Conservation (phyloP, 2,113 vertebrate species). For the Neolamprologus sp. region DNA sequence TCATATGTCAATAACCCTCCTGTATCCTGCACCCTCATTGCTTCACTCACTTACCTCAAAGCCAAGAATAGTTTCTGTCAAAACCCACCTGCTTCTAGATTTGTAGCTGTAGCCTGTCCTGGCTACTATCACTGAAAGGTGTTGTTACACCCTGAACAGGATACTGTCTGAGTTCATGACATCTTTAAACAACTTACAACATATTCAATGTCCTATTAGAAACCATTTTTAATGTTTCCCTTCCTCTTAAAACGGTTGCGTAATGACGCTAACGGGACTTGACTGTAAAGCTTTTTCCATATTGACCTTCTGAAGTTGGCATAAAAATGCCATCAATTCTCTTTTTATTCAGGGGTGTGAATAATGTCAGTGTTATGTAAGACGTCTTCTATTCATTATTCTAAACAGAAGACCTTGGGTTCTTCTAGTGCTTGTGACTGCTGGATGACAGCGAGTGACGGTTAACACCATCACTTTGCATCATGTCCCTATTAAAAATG, state of each 20-base stretch:
- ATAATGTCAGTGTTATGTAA: slow-evolving; percentile 38
- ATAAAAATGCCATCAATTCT: background rate
- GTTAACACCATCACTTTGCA: background rate
- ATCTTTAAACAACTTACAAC: background rate
- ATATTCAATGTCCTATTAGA: background rate
- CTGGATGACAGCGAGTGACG: background rate
- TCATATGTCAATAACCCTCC: background rate
- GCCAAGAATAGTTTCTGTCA: background rate
- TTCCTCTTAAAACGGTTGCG: background rate
- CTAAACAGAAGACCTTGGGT: background rate
- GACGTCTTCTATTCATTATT: background rate
- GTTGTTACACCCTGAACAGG: background rate
- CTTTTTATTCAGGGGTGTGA: slow-evolving; percentile 17
- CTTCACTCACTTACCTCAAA: background rate
- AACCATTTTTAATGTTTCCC: background rate
- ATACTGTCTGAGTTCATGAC: background rate
- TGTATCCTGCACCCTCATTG: background rate
- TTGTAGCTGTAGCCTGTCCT: background rate
- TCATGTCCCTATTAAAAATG: background rate
- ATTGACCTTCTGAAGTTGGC: background rate
- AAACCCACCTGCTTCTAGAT: background rate
- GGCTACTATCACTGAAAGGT: background rate
- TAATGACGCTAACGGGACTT: background rate
- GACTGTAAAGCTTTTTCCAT: slow-evolving; percentile 8
- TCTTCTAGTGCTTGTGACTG: background rate